Conservation (phyloP, 2,888 invertebrate genomes). For the Drosophila cracens region DNA sequence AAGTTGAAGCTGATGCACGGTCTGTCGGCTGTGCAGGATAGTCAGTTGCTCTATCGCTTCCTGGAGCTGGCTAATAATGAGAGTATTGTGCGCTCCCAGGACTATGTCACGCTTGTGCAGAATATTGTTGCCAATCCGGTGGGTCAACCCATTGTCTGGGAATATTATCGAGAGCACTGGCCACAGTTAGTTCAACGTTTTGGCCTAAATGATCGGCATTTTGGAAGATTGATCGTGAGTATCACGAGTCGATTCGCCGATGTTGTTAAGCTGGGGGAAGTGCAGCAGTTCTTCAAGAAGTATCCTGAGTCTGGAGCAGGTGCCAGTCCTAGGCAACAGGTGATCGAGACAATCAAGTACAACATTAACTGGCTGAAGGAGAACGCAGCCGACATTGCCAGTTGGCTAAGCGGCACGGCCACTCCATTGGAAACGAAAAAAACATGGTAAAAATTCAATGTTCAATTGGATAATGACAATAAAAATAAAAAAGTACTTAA, state of each 20-base stretch:
- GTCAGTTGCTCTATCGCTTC: constrained; percentile 88
- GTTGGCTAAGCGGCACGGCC: constrained; percentile 86
- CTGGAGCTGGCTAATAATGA: constrained; percentile 90
- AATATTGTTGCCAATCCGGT: constrained; percentile 89
- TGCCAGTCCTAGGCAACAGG: constrained; percentile 88
- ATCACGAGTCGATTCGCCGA: constrained; percentile 90
- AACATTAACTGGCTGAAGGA: constrained; percentile 92
- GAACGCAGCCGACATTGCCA: constrained; percentile 86
- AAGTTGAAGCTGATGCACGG: constrained; percentile 90
- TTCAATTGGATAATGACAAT: not conserved
- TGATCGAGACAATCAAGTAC: constrained; percentile 90
- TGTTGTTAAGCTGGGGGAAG: constrained; percentile 89
- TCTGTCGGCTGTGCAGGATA: constrained; percentile 88
- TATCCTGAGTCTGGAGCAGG: constrained; percentile 95
- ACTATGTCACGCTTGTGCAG: constrained; percentile 90
- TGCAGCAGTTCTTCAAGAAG: constrained; percentile 89
- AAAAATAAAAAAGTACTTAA: constrained; percentile 13
- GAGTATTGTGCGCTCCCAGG: constrained; percentile 91
- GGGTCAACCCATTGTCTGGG: constrained; percentile 92
- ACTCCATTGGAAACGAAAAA: constrained; percentile 38
- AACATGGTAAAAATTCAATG: constrained; percentile 16
- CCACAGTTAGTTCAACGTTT: constrained; percentile 89
- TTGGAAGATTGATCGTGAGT: constrained; percentile 90
- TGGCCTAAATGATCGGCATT: constrained; percentile 91
- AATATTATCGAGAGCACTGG: constrained; percentile 92